Conservation (phyloP, 2,113 vertebrate genomes). For the Anser cygnoides region DNA sequence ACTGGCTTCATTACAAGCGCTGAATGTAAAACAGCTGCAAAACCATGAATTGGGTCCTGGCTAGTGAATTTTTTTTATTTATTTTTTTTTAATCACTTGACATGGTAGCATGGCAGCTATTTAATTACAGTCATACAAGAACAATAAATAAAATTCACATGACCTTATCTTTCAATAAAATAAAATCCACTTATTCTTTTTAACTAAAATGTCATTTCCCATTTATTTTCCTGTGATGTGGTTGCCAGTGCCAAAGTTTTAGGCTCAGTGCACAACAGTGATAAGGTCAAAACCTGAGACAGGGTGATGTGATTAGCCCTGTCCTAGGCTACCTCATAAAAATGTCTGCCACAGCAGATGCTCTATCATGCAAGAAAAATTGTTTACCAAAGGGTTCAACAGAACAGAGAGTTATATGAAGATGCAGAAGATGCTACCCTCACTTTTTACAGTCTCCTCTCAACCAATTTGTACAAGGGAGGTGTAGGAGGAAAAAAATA, state of each 20-base stretch:
- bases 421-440: not conserved
- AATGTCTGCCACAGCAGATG: slow-evolving; percentile 45
- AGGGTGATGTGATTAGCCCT: slow-evolving; percentile 62
- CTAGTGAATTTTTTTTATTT: not conserved
- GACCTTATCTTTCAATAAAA: slow-evolving; percentile 55
- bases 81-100: not conserved
- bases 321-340: slow-evolving; percentile 64
- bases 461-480: not conserved
- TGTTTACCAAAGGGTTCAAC: slow-evolving; percentile 28
- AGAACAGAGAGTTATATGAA: slow-evolving; percentile 12
- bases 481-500: no score
- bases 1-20: slow-evolving; percentile 12
- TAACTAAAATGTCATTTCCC: slow-evolving; percentile 70
- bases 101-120: slow-evolving; percentile 25
- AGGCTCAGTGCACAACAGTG: slow-evolving; percentile 71
- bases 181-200: slow-evolving; percentile 51
- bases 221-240: slow-evolving; percentile 53
- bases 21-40: slow-evolving; percentile 53
- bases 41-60: slow-evolving; percentile 1
- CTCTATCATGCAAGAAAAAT: slow-evolving; percentile 61
- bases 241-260: slow-evolving; percentile 67
- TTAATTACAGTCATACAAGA: slow-evolving; percentile 63
- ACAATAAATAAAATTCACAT: slow-evolving; percentile 67
- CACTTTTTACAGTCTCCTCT: not conserved
- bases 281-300: slow-evolving; percentile 71